Evolutionary conservation across 1,140 invertebrate genomes (phyloP).

Genomic region (Drosophila subobscura): DNA sequence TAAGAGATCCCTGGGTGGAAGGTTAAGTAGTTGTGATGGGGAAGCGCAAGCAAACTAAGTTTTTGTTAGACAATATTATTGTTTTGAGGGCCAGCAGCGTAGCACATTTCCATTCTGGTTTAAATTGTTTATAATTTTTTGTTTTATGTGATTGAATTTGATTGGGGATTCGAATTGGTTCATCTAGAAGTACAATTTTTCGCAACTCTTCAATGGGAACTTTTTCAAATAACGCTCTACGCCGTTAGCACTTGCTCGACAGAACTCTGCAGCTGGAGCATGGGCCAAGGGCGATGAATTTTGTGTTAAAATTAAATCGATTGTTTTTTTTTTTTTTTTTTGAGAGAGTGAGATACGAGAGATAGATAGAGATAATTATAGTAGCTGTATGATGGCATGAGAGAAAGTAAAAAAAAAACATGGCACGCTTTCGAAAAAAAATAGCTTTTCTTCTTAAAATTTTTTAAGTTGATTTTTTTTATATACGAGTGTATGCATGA

Average conservation of each 20-base stretch:
- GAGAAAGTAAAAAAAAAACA: slow-evolving; percentile 57
- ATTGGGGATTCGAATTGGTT: slow-evolving; percentile 30
- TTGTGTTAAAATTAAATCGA: slow-evolving; percentile 17
- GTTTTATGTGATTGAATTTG: slow-evolving; percentile 7
- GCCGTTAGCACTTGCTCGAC: slow-evolving; percentile 15
- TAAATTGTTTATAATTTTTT: slow-evolving; percentile 1
- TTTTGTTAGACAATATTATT: slow-evolving; percentile 10
- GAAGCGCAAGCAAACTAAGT: slow-evolving; percentile 35
- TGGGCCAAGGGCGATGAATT: slow-evolving; percentile 17
- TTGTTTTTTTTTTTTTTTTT: slow-evolving; percentile 50
- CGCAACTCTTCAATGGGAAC: slow-evolving; percentile 50
- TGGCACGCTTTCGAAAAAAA: slow-evolving; percentile 63
- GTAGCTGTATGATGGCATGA: slow-evolving; percentile 39
- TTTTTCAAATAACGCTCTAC: slow-evolving; percentile 72
- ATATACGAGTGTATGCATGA: slow-evolving; percentile 34
- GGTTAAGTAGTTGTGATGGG: slow-evolving; percentile 14
- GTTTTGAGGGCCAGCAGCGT: slow-evolving; percentile 15
- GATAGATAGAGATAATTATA: slow-evolving; percentile 45
- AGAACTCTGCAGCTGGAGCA: background rate
- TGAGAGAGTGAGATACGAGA: slow-evolving; percentile 27
- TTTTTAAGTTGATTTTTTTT: slow-evolving; percentile 6
- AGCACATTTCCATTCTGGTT: slow-evolving; percentile 4
- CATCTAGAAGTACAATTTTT: slow-evolving; percentile 51
- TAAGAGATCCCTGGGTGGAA: slow-evolving; percentile 12
- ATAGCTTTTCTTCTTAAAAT: slow-evolving; percentile 21